phyloP scores from a whole-genome alignment of 2,888 invertebrate species.

The Junonia oenone region DNA sequence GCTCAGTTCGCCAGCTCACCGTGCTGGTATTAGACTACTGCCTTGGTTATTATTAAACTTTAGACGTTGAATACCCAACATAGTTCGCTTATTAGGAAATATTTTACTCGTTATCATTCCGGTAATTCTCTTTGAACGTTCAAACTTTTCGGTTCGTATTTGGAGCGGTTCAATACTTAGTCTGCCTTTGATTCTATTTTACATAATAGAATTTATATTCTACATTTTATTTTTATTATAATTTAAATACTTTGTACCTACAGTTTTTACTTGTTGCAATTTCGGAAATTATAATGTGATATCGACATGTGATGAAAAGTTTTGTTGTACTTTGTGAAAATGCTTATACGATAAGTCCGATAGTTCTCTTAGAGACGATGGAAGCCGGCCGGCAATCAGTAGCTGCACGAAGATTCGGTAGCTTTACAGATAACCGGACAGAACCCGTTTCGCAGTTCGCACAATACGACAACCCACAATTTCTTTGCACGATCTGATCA shows the following conservation, averaged over 20 bases:
- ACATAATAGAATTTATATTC: too few relatives aligned
- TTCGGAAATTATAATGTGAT: background rate
- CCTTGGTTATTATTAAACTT: constrained; percentile 12
- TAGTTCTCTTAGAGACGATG: constrained; percentile 42
- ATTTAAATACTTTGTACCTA: background rate
- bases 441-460: constrained; percentile 56
- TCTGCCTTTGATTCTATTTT: background rate
- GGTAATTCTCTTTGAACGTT: background rate
- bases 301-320: background rate
- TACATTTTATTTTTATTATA: background rate
- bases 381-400: constrained; percentile 50
- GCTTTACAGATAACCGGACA: constrained; percentile 49
- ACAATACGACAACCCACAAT: constrained; percentile 60
- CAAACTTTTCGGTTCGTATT: background rate
- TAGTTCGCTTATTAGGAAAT: background rate
- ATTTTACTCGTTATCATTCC: background rate
- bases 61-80: background rate
- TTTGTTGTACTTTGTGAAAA: background rate
- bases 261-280: background rate
- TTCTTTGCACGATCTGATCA: constrained; percentile 60
- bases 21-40: constrained; percentile 12
- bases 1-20: constrained; percentile 29
- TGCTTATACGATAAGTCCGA: constrained; percentile 35
- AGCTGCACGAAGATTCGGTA: constrained; percentile 55
- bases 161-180: background rate